Evolutionary conservation across 2,888 invertebrate genomes (phyloP).

Genomic region (Cancer borealis): DNA sequence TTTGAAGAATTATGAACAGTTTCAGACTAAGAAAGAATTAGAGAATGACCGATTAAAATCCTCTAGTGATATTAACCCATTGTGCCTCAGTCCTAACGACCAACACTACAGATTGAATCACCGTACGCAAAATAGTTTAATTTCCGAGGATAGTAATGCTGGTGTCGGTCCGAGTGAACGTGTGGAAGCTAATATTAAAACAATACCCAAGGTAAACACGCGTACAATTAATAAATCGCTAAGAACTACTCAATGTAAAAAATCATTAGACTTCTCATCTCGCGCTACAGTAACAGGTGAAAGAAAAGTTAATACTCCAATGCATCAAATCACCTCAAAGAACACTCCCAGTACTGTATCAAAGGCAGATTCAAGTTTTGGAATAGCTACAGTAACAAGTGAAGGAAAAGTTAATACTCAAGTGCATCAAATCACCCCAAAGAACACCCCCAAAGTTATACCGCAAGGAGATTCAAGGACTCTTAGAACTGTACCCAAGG

Average conservation of each 20-base stretch:
- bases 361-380: neutral
- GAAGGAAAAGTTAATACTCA: neutral
- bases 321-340: neutral
- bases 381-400: too few relatives aligned
- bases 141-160: neutral
- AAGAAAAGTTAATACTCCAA: neutral
- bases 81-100: slow-evolving; percentile 66
- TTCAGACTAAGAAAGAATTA: neutral
- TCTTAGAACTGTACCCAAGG: too few relatives aligned
- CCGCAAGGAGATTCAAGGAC: neutral
- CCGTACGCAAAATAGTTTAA: neutral
- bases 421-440: neutral
- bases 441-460: neutral
- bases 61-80: neutral
- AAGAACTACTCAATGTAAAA: neutral
- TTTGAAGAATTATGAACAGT: slow-evolving; percentile 53
- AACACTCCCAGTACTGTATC: neutral
- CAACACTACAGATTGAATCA: slow-evolving; percentile 49
- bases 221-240: neutral
- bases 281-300: neutral
- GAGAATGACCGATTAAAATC: neutral
- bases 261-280: neutral
- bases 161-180: neutral
- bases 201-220: neutral
- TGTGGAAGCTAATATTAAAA: neutral